These are phyloP conservation scores for Poecilia picta DNA, from an alignment of 2,797 vertebrate species.

Conservation along the genomic window DNA sequence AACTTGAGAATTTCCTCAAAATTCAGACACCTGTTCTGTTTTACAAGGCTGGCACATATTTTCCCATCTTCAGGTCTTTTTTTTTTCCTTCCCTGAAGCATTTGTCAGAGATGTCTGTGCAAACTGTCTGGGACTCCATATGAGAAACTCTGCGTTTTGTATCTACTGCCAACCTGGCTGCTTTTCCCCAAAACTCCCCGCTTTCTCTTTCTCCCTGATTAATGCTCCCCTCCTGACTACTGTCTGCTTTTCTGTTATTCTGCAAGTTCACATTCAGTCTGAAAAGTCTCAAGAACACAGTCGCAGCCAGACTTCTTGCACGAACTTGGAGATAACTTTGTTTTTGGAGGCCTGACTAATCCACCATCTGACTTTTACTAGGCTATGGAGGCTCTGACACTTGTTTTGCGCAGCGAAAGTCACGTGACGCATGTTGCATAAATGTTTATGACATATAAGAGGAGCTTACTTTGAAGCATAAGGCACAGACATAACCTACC, in stretches of 20 bases:
- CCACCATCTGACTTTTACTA: constrained; percentile 59
- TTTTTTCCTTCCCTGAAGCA: neutral
- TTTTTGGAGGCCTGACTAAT: constrained; percentile 46
- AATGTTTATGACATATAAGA: constrained; percentile 24
- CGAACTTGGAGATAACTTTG: constrained; percentile 46
- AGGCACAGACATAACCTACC: constrained; percentile 28
- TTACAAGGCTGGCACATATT: constrained; percentile 39
- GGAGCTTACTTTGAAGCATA: constrained; percentile 30
- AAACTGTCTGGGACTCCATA: constrained; percentile 34
- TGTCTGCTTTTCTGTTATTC: neutral
- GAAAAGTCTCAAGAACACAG: constrained; percentile 5
- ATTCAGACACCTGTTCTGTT: neutral
- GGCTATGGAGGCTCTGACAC: constrained; percentile 56
- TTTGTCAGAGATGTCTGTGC: constrained; percentile 29
- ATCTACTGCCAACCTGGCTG: neutral
- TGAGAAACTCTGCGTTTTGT: constrained; percentile 28
- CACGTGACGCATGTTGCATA: constrained; percentile 51
- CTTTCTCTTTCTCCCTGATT: constrained; percentile 3
- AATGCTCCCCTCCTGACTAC: neutral
- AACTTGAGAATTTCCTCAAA: neutral
- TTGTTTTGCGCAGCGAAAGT: constrained; percentile 69
- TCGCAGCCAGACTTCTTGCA: constrained; percentile 25
- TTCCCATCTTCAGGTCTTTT: constrained; percentile 35
- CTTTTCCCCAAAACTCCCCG: neutral
- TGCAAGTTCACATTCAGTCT: neutral